A percentile compares a stretch with the other conserved stretches of the same genome.
phyloP scores from a whole-genome alignment of 2,113 vertebrate species.

The Larimichthys crocea region DNA sequence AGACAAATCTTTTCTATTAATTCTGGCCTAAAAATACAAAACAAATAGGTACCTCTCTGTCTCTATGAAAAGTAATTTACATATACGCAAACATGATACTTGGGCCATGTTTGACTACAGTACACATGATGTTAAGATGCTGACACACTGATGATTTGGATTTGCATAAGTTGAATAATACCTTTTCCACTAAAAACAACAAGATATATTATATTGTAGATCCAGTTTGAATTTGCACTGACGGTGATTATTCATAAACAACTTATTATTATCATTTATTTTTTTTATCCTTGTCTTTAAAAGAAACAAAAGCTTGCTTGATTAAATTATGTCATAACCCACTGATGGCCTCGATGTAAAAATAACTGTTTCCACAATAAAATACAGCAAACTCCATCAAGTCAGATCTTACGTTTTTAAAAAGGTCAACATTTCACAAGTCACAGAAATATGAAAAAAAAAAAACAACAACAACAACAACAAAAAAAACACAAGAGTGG shows the following conservation, averaged over 20 bases:
- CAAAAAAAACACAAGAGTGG: neutral
- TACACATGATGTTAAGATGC: neutral
- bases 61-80: neutral
- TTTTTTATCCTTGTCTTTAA: neutral
- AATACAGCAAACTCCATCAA: neutral
- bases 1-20: neutral
- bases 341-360: neutral
- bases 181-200: neutral
- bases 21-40: neutral
- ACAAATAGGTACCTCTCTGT: neutral
- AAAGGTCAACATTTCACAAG: neutral
- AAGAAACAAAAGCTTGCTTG: neutral
- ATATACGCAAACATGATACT: neutral
- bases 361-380: neutral
- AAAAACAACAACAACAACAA: too few relatives aligned
- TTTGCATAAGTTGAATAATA: neutral
- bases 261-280: neutral
- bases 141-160: neutral
- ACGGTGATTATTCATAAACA: neutral
- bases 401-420: neutral
- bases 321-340: neutral
- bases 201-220: too few relatives aligned
- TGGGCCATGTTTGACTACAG: neutral
- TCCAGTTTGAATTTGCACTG: too few relatives aligned
- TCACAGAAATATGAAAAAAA: neutral